Conservation (phyloP, 1,140 invertebrate species). For the Mesaphorura yosii region DNA sequence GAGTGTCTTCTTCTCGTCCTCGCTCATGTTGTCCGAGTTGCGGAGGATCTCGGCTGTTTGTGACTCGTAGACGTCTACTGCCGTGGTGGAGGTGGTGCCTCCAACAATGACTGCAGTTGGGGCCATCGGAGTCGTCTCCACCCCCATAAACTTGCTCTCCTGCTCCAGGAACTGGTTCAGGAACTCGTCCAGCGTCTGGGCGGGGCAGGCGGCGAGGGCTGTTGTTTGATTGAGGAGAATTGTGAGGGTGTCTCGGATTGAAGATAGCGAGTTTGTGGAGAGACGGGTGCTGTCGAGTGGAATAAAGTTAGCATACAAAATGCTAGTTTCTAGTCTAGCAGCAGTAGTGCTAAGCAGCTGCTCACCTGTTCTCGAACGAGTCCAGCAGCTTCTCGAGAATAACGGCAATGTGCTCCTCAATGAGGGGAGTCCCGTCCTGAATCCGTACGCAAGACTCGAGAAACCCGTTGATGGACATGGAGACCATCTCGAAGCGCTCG, state of each 20-base stretch:
- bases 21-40: conserved; percentile 10
- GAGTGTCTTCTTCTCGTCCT: conserved; percentile 22
- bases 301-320: no score
- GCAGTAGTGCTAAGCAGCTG: not conserved
- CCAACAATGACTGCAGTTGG: no score
- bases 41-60: conserved; percentile 1
- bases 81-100: not conserved
- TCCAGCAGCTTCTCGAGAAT: conserved; percentile 22
- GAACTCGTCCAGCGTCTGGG: no score
- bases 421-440: conserved; percentile 20
- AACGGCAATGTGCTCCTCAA: conserved; percentile 26
- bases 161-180: no score
- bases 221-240: no score
- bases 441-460: conserved; percentile 26
- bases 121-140: not conserved
- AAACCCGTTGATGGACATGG: conserved; percentile 25
- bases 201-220: no score
- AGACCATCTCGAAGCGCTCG: conserved; percentile 27
- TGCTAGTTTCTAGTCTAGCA: no score
- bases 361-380: conserved; percentile 25
- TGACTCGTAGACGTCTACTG: not conserved
- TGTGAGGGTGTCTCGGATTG: no score
- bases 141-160: not conserved
- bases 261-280: no score
- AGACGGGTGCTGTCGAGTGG: no score